These are phyloP conservation scores for Ectobius pallidus DNA, from an alignment of 2,888 invertebrate genomes.

Conservation along the genomic window DNA sequence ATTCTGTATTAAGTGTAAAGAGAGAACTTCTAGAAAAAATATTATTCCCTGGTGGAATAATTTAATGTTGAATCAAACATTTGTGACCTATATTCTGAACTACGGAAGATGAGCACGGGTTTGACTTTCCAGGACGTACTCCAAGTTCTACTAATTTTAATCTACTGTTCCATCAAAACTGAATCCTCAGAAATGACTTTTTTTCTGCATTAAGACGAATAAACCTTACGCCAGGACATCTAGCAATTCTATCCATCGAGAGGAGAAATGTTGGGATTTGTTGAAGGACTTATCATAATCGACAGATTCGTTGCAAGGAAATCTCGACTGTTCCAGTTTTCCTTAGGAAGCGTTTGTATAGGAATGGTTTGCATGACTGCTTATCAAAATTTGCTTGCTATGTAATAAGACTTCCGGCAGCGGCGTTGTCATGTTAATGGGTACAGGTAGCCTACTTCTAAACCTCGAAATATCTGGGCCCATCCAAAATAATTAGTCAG, in stretches of 20 bases:
- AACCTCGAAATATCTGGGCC: slow-evolving; percentile 51
- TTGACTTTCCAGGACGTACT: neutral
- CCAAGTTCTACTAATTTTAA: neutral
- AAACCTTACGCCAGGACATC: neutral
- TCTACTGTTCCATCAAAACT: neutral
- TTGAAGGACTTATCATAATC: too few relatives aligned
- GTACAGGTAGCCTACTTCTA: slow-evolving; percentile 52
- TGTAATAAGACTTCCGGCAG: neutral
- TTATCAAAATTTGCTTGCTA: neutral
- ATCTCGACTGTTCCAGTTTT: neutral
- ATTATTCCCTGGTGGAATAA: neutral
- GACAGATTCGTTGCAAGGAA: neutral
- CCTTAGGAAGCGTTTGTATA: neutral
- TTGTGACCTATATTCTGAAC: neutral
- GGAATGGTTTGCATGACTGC: neutral
- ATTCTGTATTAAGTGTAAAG: neutral
- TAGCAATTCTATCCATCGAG: neutral
- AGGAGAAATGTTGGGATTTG: neutral
- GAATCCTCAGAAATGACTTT: neutral
- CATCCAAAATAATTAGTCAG: slow-evolving; percentile 58
- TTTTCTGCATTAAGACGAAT: neutral
- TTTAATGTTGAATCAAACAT: neutral
- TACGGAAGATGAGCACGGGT: neutral
- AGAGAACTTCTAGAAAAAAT: neutral
- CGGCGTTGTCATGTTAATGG: neutral